Evolutionary conservation across 2,888 invertebrate genomes (phyloP).

Genomic region (Melanostoma mellinum): DNA sequence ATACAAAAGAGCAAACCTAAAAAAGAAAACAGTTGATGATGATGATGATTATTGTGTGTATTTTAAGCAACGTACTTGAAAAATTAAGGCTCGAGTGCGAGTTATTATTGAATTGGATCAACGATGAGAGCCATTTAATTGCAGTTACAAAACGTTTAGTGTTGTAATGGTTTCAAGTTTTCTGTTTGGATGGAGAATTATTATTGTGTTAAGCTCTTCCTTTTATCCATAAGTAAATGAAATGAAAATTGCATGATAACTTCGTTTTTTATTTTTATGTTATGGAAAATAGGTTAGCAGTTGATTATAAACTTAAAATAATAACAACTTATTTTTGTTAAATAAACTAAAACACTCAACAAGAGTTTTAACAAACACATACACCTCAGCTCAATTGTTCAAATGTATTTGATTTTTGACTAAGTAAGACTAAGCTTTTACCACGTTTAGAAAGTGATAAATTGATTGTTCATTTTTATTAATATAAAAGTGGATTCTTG

Average conservation of each 20-base stretch:
- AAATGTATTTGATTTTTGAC: neutral
- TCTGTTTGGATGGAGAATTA: neutral
- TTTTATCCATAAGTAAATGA: neutral
- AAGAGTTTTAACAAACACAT: neutral
- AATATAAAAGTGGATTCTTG: too few species aligned
- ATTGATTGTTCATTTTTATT: too few species aligned
- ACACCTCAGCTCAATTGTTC: too few species aligned
- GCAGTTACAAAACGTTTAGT: slow-evolving; percentile 30
- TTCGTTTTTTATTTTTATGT: neutral
- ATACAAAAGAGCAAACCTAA: neutral
- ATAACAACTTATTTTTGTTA: neutral
- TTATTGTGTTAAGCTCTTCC: too few species aligned
- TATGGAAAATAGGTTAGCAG: neutral
- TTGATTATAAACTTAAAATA: neutral
- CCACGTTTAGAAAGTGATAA: neutral
- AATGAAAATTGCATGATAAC: slow-evolving; percentile 46
- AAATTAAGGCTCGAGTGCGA: slow-evolving; percentile 6
- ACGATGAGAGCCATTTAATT: slow-evolving; percentile 20
- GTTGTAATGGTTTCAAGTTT: slow-evolving; percentile 20
- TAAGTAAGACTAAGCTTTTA: neutral
- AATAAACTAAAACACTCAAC: neutral
- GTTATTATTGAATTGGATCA: slow-evolving; percentile 30
- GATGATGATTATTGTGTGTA: slow-evolving; percentile 47
- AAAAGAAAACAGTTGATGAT: slow-evolving; percentile 19
- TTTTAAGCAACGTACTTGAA: slow-evolving; percentile 44